A percentile compares a stretch with the other conserved stretches of the same genome.
Conservation (phyloP, 1,140 invertebrate genomes). For the Apis cerana region DNA sequence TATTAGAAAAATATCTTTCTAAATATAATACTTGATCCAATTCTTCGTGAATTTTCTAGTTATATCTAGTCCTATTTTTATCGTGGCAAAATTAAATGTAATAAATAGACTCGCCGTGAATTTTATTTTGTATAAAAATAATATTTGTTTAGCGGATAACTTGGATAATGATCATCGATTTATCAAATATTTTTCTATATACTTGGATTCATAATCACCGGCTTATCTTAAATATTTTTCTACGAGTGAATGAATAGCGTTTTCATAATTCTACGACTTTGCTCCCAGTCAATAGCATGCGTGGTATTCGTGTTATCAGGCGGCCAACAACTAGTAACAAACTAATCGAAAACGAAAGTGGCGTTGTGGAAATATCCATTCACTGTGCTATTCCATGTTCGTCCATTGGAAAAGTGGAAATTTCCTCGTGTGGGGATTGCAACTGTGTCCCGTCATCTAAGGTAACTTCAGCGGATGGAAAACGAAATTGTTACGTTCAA, state of each 20-base stretch:
- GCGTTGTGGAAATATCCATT: slow-evolving; percentile 18
- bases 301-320: not conserved
- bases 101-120: too few species aligned
- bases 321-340: not conserved
- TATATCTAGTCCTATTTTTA: too few species aligned
- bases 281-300: not conserved
- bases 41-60: too few species aligned
- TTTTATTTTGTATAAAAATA: too few species aligned
- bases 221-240: too few species aligned
- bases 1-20: too few species aligned
- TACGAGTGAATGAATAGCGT: not conserved
- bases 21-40: too few species aligned
- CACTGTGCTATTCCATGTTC: not conserved
- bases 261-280: not conserved
- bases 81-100: too few species aligned
- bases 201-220: too few species aligned
- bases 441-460: not conserved
- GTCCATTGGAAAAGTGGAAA: not conserved
- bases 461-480: not conserved
- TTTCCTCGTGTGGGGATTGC: not conserved
- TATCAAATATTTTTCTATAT: too few species aligned
- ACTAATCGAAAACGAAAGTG: slow-evolving; percentile 21
- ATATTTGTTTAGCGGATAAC: too few species aligned
- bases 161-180: too few species aligned
- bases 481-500: not conserved